Evolutionary conservation across 2,797 vertebrate species (phyloP), one percentile per base, ranked within the genome.

Genomic region (Arremon brunneinucha): DNA sequence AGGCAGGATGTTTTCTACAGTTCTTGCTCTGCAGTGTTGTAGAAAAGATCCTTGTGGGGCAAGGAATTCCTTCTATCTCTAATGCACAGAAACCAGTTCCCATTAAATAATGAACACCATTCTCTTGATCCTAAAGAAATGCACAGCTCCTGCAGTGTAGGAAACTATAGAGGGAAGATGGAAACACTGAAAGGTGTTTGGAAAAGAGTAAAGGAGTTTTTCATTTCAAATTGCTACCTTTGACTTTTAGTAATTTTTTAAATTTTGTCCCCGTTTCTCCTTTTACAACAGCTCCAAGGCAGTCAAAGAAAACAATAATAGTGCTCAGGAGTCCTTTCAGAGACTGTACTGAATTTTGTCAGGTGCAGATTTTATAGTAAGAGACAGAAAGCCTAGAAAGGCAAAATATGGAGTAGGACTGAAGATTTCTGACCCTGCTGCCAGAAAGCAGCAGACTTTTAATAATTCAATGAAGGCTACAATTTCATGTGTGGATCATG

Each of bases 381-480:
- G 59, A 92, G 60, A 52, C 46, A 90, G 56, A 92, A 75, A 95
- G 77, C 44, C 72, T 80, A 60, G 69, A 91, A 95, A 91, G 55
- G 85, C 68, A 41, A 96, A 85, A 34, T 53, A 32, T 55, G 77
- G 62, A 79, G 30, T 28, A 91, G 49, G 37, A 83, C 81, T 74
- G 71, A 91, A 78, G 70, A 80, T 87, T 83, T 92, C 77, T 95
- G 86, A 89, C 89, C 75, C 78, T 50, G 39, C 55, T 89, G 84
- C 72, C 64, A 87, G 89, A 91, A 75, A 93, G 60, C 41, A 92
- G 56, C 64, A 91, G 34, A 85, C 49, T 93, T 92, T 96, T 81
- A 96, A 96, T 92, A 95, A 96, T 96, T 94, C 76, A 93, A 16
- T 68, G 80, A 93, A 86, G 70, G 69, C 47, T 95, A 94, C 77